Evolutionary conservation across 2,888 invertebrate genomes (phyloP), one percentile per base, ranked within the genome.

Genomic region (Xestia c-nigrum): DNA sequence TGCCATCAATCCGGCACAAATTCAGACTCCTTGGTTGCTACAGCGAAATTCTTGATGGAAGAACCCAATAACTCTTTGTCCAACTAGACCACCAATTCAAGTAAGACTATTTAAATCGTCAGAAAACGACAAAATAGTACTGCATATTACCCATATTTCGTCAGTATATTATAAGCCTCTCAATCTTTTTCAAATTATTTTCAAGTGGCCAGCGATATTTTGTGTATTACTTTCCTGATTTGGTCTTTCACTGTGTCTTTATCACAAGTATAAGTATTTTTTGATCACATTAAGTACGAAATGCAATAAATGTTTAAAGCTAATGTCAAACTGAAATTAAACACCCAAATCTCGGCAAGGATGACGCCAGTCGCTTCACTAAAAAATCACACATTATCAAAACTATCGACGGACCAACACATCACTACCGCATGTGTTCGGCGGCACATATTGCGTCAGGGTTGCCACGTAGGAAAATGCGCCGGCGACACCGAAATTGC

Each of bases 401-500:
- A 19, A 19, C 50, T 74, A 75, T 76, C 78, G 78, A 81, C 71
- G 72, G 14, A 74, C 79, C 46, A 68, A 73, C 69, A 80, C 86
- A 74, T 76, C 88, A 88, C 88, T 88, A 88, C 70, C n/a, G 67
- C 83, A 78, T 80, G 82, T 86, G 78, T 85, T 86, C 79, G 77
- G 59, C 72, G 68, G 77, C 81, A 77, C 86, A 90, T 90, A 89
- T 90, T 89, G 85, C 87, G 87, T 89, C 85, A 82, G 80, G 87
- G 86, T 72, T 85, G 80, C 85, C 78, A 85, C 85, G 87, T 89
- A 84, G 89, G 89, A 91, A 92, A 93, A 89, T 91, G 89, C 90
- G 88, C 89, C 82, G 88, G 91, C 89, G 91, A 92, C 92, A 91
- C 90, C 87, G 80, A 92, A 93, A 92, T 90, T 92, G 94, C 94